phyloP scores from a whole-genome alignment of 2,888 invertebrate genomes.

The Beris chalybata region DNA sequence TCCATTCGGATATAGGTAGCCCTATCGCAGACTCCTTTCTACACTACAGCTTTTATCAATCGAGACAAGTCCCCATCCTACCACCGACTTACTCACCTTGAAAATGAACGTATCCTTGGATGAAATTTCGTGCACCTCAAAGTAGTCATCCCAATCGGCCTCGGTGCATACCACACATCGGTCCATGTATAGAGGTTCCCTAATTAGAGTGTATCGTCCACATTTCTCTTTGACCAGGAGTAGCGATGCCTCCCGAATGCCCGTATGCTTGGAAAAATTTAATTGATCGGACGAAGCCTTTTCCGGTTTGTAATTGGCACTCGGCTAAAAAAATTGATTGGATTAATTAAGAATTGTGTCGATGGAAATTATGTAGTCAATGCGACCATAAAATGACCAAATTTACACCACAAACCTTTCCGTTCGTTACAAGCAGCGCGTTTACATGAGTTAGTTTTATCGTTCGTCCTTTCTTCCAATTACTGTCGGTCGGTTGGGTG shows the following conservation, averaged over 20 bases:
- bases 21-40: background rate
- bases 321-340: slow-evolving; percentile 60
- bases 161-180: slow-evolving; percentile 87
- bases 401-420: slow-evolving; percentile 67
- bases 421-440: slow-evolving; percentile 87
- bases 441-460: slow-evolving; percentile 86
- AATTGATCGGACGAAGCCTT: slow-evolving; percentile 65
- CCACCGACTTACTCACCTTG: slow-evolving; percentile 66
- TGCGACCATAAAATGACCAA: background rate
- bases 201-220: slow-evolving; percentile 79
- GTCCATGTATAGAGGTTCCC: slow-evolving; percentile 89
- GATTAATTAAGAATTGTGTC: slow-evolving; percentile 17
- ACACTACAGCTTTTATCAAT: background rate
- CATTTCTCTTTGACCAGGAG: slow-evolving; percentile 88
- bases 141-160: slow-evolving; percentile 89
- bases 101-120: slow-evolving; percentile 93
- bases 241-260: slow-evolving; percentile 84
- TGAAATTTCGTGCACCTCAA: slow-evolving; percentile 91
- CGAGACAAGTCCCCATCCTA: background rate
- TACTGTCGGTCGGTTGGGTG: slow-evolving; percentile 88
- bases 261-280: slow-evolving; percentile 72
- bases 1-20: too few relatives aligned
- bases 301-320: slow-evolving; percentile 67
- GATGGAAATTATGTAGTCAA: background rate
- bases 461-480: slow-evolving; percentile 86